Percentiles rank a stretch among this genome's conserved stretches.
Evolutionary conservation across 2,797 vertebrate genomes (phyloP).

Genomic region (Oophaga sylvatica): DNA sequence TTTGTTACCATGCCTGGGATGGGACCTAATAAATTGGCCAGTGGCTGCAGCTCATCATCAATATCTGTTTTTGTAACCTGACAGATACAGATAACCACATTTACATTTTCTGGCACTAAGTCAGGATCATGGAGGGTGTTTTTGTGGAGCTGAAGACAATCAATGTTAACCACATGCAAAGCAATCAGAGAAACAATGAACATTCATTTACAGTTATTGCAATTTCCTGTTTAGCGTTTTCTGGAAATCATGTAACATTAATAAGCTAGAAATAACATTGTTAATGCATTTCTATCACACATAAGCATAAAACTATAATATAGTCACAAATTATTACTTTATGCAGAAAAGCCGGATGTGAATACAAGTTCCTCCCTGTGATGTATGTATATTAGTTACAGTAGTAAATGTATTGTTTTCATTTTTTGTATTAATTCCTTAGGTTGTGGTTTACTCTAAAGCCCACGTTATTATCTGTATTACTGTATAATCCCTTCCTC

Average conservation of each 20-base stretch:
- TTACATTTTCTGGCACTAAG: not conserved
- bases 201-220: constrained; percentile 1
- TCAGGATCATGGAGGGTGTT: not conserved
- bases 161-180: not conserved
- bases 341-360: not conserved
- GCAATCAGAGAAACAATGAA: not conserved
- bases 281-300: not conserved
- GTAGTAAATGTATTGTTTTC: constrained; percentile 1
- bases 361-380: not conserved
- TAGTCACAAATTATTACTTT: not conserved
- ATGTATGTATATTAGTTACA: not conserved
- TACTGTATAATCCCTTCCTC: not conserved
- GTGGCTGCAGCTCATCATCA: not conserved
- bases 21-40: not conserved
- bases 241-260: constrained; percentile 13
- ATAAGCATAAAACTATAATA: constrained; percentile 8
- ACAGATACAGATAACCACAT: not conserved
- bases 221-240: constrained; percentile 13
- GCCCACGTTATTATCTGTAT: not conserved
- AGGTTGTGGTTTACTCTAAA: not conserved
- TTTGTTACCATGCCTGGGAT: not conserved
- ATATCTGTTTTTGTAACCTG: not conserved
- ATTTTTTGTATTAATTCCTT: not conserved
- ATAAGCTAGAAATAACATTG: constrained; percentile 15
- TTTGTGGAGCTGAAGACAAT: not conserved